Evolutionary conservation across 1,140 invertebrate genomes (phyloP).

Genomic region (Elysia chlorotica): DNA sequence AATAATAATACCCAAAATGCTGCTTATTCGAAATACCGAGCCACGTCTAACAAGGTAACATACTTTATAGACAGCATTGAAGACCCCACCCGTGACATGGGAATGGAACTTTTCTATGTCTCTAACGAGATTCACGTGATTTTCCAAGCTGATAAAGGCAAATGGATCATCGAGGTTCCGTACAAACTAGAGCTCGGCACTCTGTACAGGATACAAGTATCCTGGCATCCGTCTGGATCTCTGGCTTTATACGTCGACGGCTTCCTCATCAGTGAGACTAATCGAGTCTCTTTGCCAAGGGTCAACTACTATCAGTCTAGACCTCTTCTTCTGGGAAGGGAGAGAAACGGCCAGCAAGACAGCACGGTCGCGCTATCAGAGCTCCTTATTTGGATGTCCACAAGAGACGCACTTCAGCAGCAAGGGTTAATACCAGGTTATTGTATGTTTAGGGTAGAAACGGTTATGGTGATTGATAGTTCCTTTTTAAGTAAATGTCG

Average conservation of each 20-base stretch:
- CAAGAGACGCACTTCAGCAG: not conserved
- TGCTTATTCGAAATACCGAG: no score
- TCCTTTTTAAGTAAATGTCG: no score
- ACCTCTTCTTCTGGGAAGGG: not conserved
- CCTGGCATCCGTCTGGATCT: not conserved
- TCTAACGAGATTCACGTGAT: not conserved
- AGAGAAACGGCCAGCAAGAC: not conserved
- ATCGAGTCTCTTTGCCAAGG: not conserved
- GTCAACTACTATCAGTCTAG: not conserved
- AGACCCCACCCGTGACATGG: not conserved
- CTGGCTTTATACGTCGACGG: not conserved
- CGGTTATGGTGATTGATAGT: no score
- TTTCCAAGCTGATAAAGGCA: constrained; percentile 4
- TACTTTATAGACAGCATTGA: not conserved
- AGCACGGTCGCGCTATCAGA: not conserved
- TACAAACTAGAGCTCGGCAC: constrained; percentile 4
- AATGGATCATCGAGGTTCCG: constrained; percentile 15
- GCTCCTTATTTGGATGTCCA: not conserved
- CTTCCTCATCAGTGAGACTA: not conserved
- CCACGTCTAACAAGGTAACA: no score
- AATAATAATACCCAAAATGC: no score
- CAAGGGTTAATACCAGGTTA: no score
- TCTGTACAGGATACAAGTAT: constrained; percentile 11
- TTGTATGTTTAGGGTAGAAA: no score
- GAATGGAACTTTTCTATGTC: not conserved